A percentile compares a stretch with the other conserved stretches of the same genome.
These are phyloP conservation scores for Neoaliturus tenellus DNA, from an alignment of 2,888 invertebrate genomes.

Conservation along the genomic window DNA sequence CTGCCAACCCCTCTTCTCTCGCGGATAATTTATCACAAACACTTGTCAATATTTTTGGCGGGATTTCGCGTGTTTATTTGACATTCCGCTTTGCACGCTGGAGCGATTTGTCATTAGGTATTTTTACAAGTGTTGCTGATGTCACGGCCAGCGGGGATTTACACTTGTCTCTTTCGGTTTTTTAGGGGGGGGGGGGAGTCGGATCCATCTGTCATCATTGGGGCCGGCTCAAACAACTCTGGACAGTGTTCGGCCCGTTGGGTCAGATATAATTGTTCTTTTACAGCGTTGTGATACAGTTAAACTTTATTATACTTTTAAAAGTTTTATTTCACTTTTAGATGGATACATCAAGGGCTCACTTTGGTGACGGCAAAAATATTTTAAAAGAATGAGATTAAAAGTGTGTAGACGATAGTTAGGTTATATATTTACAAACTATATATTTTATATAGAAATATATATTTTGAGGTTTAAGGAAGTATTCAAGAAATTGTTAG, in stretches of 20 bases:
- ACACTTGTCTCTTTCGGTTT: slow-evolving; percentile 1
- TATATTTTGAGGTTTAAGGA: too few relatives aligned
- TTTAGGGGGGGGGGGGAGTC: neutral
- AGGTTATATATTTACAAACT: too few relatives aligned
- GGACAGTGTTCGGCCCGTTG: neutral
- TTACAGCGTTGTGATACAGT: too few relatives aligned
- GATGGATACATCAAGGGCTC: too few relatives aligned
- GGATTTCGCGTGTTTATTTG: slow-evolving; percentile 40
- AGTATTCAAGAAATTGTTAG: too few relatives aligned
- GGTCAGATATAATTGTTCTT: neutral
- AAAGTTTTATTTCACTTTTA: too few relatives aligned
- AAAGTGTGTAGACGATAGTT: too few relatives aligned
- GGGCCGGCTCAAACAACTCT: neutral
- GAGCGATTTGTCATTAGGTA: slow-evolving; percentile 44
- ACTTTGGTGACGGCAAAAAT: too few relatives aligned
- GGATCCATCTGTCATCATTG: neutral
- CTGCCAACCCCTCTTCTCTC: slow-evolving; percentile 23
- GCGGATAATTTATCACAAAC: slow-evolving; percentile 49
- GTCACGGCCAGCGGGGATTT: slow-evolving; percentile 17
- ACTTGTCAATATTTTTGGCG: slow-evolving; percentile 43
- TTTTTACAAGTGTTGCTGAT: slow-evolving; percentile 40
- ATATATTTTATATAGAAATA: too few relatives aligned
- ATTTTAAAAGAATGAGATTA: too few relatives aligned
- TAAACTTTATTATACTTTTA: too few relatives aligned
- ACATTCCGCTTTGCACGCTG: slow-evolving; percentile 3